Evolutionary conservation across 2,888 invertebrate species (phyloP), one percentile per base, ranked within the genome.

Genomic region (Deroplatys truncata): DNA sequence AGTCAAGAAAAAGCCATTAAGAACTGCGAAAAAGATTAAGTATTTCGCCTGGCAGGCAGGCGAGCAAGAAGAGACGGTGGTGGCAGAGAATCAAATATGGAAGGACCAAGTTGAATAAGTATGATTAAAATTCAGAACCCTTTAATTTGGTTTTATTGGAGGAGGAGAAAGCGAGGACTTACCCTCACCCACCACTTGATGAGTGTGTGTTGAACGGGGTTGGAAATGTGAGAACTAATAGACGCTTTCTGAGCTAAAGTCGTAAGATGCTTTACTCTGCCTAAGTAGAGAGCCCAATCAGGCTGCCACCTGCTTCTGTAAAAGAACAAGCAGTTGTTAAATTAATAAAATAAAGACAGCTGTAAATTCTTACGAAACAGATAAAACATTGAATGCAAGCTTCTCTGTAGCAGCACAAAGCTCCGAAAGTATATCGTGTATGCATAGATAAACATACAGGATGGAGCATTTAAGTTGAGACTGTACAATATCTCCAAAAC

Each of bases 111-210:
- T 83, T 83, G 82, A 82, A 87, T 87, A 88, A 88, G 88, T 84
- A 84, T 90, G 88, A 90, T 90, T 90, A 90, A 90, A 88, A 90
- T 90, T 90, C 90, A 90, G 82, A 84, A 85, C 88, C 88, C 88
- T 88, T 88, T 90, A 90, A 90, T 90, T 90, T 88, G 84, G 86
- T 86, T 90, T 90, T 90, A 90, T 90, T 90, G 90, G 83, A 56
- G 90, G 88, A 86, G 25, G 84, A 72, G 56, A 72, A 72, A 72
- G 56, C 56, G 25, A 72, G 20, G 25, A 72, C 56, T 72, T 72
- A 72, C 56, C 56, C 56, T 72, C 56, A 7, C 20, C 56, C 25
- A 25, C 20, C 56, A 72, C 56, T 72, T 72, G 56, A 72, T 25
- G 56, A 72, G 56, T 72, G 25, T 72, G 56, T 72, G 56, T 72